These are phyloP conservation scores for Sinosuthora webbiana DNA, from an alignment of 2,113 vertebrate species.

Conservation along the genomic window DNA sequence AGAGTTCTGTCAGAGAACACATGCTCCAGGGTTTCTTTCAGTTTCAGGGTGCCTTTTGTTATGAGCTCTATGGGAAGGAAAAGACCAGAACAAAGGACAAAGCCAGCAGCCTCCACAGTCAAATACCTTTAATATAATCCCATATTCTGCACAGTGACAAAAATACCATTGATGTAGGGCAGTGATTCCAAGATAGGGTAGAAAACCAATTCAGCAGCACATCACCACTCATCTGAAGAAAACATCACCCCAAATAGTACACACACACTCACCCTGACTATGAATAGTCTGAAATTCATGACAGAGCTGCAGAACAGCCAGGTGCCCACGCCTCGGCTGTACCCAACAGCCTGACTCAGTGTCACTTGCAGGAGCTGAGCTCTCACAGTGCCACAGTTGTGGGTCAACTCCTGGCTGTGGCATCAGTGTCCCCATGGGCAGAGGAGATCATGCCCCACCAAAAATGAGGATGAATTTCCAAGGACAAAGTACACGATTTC, in stretches of 20 bases:
- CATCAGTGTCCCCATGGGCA: neutral
- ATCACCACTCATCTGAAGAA: neutral
- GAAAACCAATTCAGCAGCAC: neutral
- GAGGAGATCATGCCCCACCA: neutral
- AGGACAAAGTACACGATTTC: neutral
- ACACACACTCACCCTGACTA: neutral
- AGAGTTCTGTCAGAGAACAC: neutral
- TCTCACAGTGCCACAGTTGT: rapidly evolving
- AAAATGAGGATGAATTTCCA: neutral
- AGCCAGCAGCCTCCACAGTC: neutral
- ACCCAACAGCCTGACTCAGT: neutral
- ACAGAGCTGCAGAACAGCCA: neutral
- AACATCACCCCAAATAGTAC: neutral
- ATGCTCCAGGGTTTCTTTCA: neutral
- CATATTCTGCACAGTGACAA: neutral
- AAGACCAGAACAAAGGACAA: neutral
- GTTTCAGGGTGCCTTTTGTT: neutral
- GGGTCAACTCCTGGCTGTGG: neutral
- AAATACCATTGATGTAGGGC: neutral
- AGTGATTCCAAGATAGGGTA: neutral
- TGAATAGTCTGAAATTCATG: neutral
- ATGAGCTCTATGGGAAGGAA: neutral
- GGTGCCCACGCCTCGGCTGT: rapidly evolving
- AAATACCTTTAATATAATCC: conserved; percentile 13
- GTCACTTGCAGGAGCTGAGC: rapidly evolving